phyloP scores from a whole-genome alignment of 2,797 vertebrate genomes.

The Premnoplex brunnescens region DNA sequence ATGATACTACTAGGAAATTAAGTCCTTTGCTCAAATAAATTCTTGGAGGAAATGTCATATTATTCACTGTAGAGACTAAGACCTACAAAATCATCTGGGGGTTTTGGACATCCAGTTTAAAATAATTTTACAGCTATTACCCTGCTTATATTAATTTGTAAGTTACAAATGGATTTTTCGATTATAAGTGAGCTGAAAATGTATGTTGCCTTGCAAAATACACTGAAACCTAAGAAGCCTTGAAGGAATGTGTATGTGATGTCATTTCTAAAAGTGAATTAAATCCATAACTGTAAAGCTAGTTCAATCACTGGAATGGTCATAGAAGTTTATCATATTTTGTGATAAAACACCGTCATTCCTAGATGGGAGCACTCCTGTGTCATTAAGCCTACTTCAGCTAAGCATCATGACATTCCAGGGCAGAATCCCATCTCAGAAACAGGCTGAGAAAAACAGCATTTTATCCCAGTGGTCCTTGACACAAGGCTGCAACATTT shows the following conservation, averaged over 20 bases:
- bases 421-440: not conserved
- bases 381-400: not conserved
- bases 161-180: not conserved
- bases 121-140: not conserved
- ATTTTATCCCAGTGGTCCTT: not conserved
- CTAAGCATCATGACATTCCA: not conserved
- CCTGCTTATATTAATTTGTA: not conserved
- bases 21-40: not conserved
- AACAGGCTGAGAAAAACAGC: not conserved
- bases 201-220: not conserved
- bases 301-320: not conserved
- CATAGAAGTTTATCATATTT: not conserved
- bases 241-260: not conserved
- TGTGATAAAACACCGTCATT: not conserved
- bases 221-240: not conserved
- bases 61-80: not conserved
- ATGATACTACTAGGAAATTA: not conserved
- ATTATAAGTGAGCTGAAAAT: not conserved
- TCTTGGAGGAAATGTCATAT: not conserved
- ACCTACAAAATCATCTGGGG: not conserved
- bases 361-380: not conserved
- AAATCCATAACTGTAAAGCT: not conserved
- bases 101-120: not conserved
- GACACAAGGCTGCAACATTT: not conserved
- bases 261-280: not conserved